Conservation (phyloP, 37 sponge, comb jelly and placozoan genomes). For the Aphrocallistes beatrix region DNA sequence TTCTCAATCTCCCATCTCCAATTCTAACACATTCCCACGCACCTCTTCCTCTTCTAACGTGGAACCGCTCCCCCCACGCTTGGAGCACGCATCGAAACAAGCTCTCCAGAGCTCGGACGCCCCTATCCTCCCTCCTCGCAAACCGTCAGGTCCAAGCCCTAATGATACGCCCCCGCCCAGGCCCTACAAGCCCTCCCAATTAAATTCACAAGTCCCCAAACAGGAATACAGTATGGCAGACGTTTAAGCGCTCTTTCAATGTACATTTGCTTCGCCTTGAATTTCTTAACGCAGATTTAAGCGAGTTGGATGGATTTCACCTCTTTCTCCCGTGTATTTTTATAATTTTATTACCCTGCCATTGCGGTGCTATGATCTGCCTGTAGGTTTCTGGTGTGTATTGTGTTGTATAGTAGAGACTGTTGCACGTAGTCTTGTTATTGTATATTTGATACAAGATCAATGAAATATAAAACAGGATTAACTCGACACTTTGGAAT, state of each 20-base stretch:
- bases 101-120: neutral
- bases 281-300: conserved; percentile 2
- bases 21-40: neutral
- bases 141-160: neutral
- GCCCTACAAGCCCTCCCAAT: neutral
- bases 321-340: neutral
- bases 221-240: neutral
- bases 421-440: neutral
- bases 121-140: neutral
- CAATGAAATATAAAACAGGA: conserved; percentile 1
- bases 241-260: neutral
- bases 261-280: neutral
- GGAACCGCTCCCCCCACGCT: neutral
- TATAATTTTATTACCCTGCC: conserved; percentile 18
- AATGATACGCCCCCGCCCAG: neutral
- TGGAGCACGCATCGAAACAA: neutral
- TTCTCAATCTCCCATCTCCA: neutral
- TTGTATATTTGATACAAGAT: conserved; percentile 13
- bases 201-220: neutral
- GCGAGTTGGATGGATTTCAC: neutral
- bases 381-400: neutral
- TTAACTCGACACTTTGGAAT: too few species aligned
- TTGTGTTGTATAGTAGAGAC: neutral
- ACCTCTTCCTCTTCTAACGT: neutral
- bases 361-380: neutral